These are phyloP conservation scores for Eulemur mongoz DNA, from an alignment of 2,797 vertebrate genomes.

Conservation along the genomic window DNA sequence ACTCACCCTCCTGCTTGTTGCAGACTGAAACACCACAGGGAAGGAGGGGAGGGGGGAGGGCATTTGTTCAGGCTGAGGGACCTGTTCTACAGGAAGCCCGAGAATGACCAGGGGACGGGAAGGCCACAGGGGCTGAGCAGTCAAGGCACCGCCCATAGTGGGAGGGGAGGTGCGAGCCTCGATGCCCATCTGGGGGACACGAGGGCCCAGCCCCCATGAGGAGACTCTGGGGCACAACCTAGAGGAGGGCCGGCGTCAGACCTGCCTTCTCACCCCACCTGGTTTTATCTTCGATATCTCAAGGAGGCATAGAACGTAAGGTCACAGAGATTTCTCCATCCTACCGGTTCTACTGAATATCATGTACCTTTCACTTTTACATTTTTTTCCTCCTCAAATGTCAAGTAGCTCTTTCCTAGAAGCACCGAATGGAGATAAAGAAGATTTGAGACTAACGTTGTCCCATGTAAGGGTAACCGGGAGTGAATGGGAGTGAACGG, in stretches of 20 bases:
- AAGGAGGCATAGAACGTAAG: neutral
- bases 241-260: too few species aligned
- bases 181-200: fast-evolving
- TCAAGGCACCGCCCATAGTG: neutral
- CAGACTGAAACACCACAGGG: slow-evolving; percentile 32
- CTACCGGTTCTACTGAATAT: slow-evolving; percentile 48
- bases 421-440: slow-evolving; percentile 81
- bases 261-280: neutral
- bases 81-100: neutral
- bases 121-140: neutral
- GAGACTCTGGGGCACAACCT: too few species aligned
- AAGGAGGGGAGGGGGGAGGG: slow-evolving; percentile 37
- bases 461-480: slow-evolving; percentile 78
- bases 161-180: fast-evolving
- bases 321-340: neutral
- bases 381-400: slow-evolving; percentile 74
- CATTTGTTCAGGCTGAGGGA: slow-evolving; percentile 55
- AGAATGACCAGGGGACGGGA: neutral
- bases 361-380: neutral
- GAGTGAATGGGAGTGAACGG: slow-evolving; percentile 76
- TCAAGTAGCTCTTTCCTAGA: slow-evolving; percentile 84
- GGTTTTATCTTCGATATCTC: neutral
- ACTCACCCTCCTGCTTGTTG: slow-evolving; percentile 7
- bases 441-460: slow-evolving; percentile 80
- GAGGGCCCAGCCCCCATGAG: fast-evolving